Conservation (phyloP, 2,888 invertebrate species). For the Leptopterna dolabrata region DNA sequence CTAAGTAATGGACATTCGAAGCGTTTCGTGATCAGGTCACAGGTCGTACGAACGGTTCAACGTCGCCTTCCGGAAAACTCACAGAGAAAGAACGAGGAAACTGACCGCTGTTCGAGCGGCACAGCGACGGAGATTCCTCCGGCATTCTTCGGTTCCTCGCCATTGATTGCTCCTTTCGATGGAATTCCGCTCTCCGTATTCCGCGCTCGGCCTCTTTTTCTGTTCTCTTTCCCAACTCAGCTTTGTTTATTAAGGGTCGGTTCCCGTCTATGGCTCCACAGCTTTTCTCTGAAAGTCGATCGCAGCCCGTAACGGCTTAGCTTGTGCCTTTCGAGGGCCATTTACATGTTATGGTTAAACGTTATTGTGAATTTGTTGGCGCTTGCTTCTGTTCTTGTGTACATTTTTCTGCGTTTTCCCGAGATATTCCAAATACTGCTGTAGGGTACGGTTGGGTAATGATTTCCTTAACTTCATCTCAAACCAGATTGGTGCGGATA, state of each 20-base stretch:
- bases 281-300: neutral
- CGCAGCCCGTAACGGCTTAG: neutral
- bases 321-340: neutral
- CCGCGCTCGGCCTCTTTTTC: neutral
- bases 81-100: neutral
- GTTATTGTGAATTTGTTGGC: too few relatives aligned
- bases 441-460: too few relatives aligned
- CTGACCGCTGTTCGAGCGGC: neutral
- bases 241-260: slow-evolving; percentile 3
- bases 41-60: too few relatives aligned
- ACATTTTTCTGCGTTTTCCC: too few relatives aligned
- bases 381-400: too few relatives aligned
- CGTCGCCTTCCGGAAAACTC: too few relatives aligned
- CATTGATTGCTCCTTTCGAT: neutral
- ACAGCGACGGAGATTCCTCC: neutral
- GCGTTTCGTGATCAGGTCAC: too few relatives aligned
- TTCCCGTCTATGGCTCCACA: neutral
- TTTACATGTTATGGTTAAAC: too few relatives aligned
- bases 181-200: neutral
- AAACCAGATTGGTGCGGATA: too few relatives aligned
- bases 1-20: too few relatives aligned
- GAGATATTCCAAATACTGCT: too few relatives aligned
- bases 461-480: too few relatives aligned
- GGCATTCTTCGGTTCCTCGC: neutral
- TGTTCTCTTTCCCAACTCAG: neutral